Evolutionary conservation across 2,888 invertebrate genomes (phyloP).

Genomic region (Eudemis profundana): DNA sequence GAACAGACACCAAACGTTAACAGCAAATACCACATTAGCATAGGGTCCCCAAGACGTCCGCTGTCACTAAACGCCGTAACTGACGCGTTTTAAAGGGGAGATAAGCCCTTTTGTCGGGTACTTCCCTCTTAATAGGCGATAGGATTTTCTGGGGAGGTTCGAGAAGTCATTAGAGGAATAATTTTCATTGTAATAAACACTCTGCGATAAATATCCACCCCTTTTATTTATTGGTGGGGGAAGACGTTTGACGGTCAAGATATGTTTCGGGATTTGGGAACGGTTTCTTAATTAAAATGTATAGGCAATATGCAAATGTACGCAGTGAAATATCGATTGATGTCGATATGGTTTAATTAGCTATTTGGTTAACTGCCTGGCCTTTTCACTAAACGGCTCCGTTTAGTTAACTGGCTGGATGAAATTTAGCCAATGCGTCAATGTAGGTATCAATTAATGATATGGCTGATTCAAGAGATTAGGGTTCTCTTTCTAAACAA

Average conservation of each 20-base stretch:
- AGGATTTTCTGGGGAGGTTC: constrained; percentile 81
- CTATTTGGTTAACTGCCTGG: no score
- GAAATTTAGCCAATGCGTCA: no score
- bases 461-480: no score
- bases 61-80: not conserved
- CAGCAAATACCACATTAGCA: constrained; percentile 43
- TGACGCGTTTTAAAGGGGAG: constrained; percentile 47
- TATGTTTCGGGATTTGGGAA: constrained; percentile 32
- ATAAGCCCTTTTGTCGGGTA: constrained; percentile 61
- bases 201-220: constrained; percentile 82
- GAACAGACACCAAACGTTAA: constrained; percentile 39
- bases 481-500: no score
- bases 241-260: constrained; percentile 45
- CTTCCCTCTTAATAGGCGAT: constrained; percentile 83
- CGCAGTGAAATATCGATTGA: constrained; percentile 1
- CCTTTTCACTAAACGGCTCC: no score
- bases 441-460: no score
- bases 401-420: no score
- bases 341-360: no score
- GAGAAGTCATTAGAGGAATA: constrained; percentile 84
- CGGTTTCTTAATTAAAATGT: constrained; percentile 29
- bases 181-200: constrained; percentile 84
- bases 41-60: constrained; percentile 26
- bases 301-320: constrained; percentile 12
- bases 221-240: constrained; percentile 71